Conservation (phyloP, 1,140 invertebrate species). For the Alviniconcha marisindica region DNA sequence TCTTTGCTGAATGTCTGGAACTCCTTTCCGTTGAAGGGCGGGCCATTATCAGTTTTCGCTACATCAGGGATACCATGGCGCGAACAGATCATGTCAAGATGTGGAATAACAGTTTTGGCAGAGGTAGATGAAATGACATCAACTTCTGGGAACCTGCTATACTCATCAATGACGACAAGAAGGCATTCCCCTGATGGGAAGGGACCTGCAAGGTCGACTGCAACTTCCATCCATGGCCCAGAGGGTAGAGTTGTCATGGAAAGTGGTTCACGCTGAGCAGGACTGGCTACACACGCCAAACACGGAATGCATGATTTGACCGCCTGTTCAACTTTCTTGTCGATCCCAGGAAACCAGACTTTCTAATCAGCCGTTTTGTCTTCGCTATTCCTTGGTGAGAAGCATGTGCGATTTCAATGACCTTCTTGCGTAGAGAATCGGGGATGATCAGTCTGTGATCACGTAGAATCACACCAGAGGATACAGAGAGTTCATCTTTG, state of each 20-base stretch:
- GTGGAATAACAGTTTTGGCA: conserved; percentile 39
- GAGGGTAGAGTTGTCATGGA: conserved; percentile 50
- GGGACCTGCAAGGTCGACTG: conserved; percentile 55
- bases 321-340: conserved; percentile 58
- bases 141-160: conserved; percentile 56
- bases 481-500: conserved; percentile 41
- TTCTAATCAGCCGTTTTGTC: conserved; percentile 65
- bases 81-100: conserved; percentile 53
- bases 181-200: conserved; percentile 57
- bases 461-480: conserved; percentile 44
- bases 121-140: conserved; percentile 54
- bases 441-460: conserved; percentile 56
- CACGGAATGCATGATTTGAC: conserved; percentile 62
- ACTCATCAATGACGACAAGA: conserved; percentile 60
- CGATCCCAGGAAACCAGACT: conserved; percentile 69
- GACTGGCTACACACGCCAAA: conserved; percentile 43
- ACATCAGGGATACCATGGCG: conserved; percentile 31
- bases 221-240: conserved; percentile 53
- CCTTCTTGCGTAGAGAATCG: conserved; percentile 41
- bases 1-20: conserved; percentile 32
- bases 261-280: conserved; percentile 55
- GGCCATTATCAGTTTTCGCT: conserved; percentile 48
- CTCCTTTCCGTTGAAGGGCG: conserved; percentile 43
- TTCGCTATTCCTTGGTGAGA: conserved; percentile 60
- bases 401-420: conserved; percentile 56